Evolutionary conservation across 2,888 invertebrate genomes (phyloP).

Genomic region (Polydrusus tereticollis): DNA sequence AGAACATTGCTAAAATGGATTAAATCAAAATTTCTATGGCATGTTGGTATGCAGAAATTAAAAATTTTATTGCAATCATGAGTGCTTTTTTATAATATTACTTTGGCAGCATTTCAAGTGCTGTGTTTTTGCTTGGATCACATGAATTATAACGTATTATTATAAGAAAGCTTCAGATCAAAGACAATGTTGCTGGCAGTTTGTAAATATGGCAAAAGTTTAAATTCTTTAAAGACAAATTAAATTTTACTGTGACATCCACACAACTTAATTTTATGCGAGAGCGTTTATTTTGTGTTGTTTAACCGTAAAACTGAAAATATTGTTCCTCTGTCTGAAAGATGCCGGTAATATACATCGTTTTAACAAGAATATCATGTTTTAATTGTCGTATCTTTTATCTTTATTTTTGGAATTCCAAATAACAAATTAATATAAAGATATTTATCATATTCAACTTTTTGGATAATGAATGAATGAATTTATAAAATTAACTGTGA

Average conservation of each 20-base stretch:
- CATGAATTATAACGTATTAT: constrained; percentile 39
- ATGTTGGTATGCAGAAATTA: not conserved
- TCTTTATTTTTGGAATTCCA: not conserved
- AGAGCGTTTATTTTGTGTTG: constrained; percentile 11
- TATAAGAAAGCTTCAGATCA: constrained; percentile 40
- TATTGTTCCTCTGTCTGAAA: constrained; percentile 19
- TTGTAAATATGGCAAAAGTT: constrained; percentile 40
- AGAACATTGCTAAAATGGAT: not conserved
- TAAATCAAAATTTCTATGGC: not conserved
- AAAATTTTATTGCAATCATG: constrained; percentile 9
- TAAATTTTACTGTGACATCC: constrained; percentile 29
- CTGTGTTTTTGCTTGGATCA: constrained; percentile 16
- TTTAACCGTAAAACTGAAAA: constrained; percentile 5
- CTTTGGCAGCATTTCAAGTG: constrained; percentile 42
- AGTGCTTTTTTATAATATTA: constrained; percentile 27
- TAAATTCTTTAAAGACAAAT: constrained; percentile 43
- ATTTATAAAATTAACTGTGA: not conserved
- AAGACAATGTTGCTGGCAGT: constrained; percentile 40
- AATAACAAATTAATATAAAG: too few species aligned
- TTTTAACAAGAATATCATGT: constrained; percentile 25
- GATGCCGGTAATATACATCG: constrained; percentile 3
- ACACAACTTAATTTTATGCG: constrained; percentile 11
- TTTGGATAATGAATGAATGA: not conserved
- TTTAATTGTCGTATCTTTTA: not conserved
- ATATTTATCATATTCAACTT: too few species aligned